Evolutionary conservation across 2,797 vertebrate species (phyloP).

Genomic region (Leptodactylus fallax): DNA sequence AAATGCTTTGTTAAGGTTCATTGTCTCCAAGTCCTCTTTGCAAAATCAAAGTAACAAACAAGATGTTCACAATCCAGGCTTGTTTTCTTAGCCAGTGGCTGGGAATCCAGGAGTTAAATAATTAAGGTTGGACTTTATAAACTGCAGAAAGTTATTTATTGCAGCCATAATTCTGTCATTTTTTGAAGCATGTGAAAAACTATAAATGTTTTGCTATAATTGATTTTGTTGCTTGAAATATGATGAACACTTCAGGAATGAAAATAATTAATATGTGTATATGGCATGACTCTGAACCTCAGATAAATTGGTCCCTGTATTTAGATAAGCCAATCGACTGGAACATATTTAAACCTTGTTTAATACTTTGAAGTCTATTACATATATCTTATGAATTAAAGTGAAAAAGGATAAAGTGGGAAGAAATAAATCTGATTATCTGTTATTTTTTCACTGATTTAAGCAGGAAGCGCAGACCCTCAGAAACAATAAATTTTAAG

Average conservation of each 20-base stretch:
- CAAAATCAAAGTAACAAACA: not conserved
- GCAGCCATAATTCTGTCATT: conserved; percentile 57
- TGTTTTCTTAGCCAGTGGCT: not conserved
- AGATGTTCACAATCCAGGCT: conserved; percentile 16
- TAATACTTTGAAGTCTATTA: conserved; percentile 59
- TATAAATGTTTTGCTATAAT: conserved; percentile 60
- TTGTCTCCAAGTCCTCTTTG: not conserved
- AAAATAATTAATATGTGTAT: conserved; percentile 58
- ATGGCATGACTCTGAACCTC: conserved; percentile 33
- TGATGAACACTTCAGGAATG: conserved; percentile 57
- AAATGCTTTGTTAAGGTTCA: not conserved
- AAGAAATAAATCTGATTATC: conserved; percentile 57
- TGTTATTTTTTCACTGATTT: conserved; percentile 61
- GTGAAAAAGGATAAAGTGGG: conserved; percentile 51
- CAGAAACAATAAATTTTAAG: conserved; percentile 53
- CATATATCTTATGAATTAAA: conserved; percentile 62
- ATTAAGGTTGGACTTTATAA: conserved; percentile 58
- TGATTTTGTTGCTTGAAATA: conserved; percentile 64
- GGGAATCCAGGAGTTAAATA: conserved; percentile 50
- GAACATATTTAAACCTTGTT: conserved; percentile 60
- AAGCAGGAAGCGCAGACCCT: conserved; percentile 54
- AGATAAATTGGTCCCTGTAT: conserved; percentile 46
- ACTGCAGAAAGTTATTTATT: conserved; percentile 62
- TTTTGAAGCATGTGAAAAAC: conserved; percentile 63
- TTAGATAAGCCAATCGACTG: conserved; percentile 49